Base-by-base conservation (phyloP, 2,797 vertebrate genomes). In the Cyprinella venusta region DNA sequence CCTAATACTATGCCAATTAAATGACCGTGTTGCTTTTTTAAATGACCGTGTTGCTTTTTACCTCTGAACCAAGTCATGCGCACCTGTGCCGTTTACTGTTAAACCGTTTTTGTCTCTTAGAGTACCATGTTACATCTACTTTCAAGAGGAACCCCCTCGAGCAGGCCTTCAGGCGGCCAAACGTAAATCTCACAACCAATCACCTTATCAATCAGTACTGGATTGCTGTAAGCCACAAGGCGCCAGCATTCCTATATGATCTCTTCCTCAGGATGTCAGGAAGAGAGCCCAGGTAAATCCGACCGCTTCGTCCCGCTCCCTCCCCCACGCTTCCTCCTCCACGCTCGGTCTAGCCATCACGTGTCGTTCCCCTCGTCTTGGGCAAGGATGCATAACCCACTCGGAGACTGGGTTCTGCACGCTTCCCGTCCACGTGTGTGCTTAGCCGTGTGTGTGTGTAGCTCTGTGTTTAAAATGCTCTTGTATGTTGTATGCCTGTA, bases 141-240 rank as follows among this genome's bases (percentile, higher is more conserved):
- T 99, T 99, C 98, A 99, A 99, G 98, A 98, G 98, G 98, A 99
- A 99, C 93, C 98, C 98, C 94, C 98, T 99, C 94, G 98, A 99
- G 92, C 98, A 99, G 96, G 98, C 98, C 92, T 96, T 99, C 96
- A 97, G 98, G 91, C 96, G 98, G 95, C 98, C 98, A 95, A 98
- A 99, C 97, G 98, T 99, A 94, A 99, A 99, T 97, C 97, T 99
- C 95, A 99, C 97, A 95, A 96, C 97, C 95, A 98, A 99, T 98
- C 97, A 97, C 95, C 97, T 99, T 92, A 98, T 99, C 95, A 99
- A 99, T 98, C 97, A 99, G 94, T 99, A 99, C 95, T 99, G 98
- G 98, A 99, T 99, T 93, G 96, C 97, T 93, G 98, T 99, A 91
- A 99, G 98, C 96, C 98, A 99, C 95, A 99, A 98, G 93, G 97